Evolutionary conservation across 2,113 vertebrate species (phyloP).

Genomic region (Anolis sagrei): DNA sequence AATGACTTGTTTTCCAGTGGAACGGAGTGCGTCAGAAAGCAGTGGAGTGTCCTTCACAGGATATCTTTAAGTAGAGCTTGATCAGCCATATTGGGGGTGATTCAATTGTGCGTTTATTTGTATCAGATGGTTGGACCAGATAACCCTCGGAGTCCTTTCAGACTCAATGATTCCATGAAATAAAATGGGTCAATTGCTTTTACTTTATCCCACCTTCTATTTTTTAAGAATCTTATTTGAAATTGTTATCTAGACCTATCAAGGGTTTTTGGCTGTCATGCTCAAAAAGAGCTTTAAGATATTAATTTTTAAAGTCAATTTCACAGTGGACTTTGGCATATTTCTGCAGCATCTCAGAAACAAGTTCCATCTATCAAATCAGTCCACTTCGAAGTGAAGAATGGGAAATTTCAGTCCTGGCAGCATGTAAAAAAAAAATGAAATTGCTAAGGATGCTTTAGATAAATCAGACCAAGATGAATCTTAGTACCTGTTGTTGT

Average conservation of each 20-base stretch:
- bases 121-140: no score
- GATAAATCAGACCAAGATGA: not conserved
- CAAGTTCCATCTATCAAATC: not conserved
- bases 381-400: not conserved
- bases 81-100: no score
- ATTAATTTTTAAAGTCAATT: not conserved
- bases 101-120: no score
- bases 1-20: no score
- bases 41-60: no score
- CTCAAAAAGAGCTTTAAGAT: not conserved
- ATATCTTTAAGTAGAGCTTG: no score
- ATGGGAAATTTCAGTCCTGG: not conserved
- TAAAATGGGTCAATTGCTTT: no score
- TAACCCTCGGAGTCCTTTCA: no score
- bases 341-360: not conserved
- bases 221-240: not conserved
- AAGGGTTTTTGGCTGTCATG: not conserved
- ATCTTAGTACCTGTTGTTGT: slow-evolving; percentile 2
- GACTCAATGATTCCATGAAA: no score
- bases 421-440: not conserved
- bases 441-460: not conserved
- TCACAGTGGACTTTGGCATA: not conserved
- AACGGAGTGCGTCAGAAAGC: no score
- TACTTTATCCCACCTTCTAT: no score
- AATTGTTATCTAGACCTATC: not conserved